A percentile compares a stretch with the other conserved stretches of the same genome.
phyloP scores from a whole-genome alignment of 1,140 invertebrate species.

The Triops longicaudatus region DNA sequence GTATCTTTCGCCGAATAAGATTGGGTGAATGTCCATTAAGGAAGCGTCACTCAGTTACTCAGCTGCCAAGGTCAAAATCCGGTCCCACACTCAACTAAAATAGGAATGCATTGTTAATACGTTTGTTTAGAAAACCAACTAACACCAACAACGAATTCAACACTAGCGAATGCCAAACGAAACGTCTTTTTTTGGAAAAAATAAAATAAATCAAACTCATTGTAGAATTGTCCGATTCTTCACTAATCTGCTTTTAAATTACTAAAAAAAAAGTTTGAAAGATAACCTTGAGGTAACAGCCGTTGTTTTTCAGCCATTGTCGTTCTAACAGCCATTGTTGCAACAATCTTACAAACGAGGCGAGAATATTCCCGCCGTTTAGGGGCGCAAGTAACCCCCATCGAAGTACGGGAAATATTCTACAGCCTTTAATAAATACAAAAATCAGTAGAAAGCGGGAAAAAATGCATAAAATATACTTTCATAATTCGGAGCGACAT shows the following conservation, averaged over 20 bases:
- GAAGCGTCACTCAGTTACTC: slow-evolving; percentile 46
- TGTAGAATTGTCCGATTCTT: too few relatives aligned
- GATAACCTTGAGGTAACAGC: slow-evolving; percentile 60
- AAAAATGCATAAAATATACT: background rate
- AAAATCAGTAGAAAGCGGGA: too few relatives aligned
- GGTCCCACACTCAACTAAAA: slow-evolving; percentile 68
- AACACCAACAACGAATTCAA: too few relatives aligned
- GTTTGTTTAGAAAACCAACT: slow-evolving; percentile 17
- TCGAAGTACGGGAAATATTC: slow-evolving; percentile 73
- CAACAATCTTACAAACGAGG: slow-evolving; percentile 70
- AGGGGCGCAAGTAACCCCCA: slow-evolving; percentile 64
- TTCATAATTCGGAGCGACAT: slow-evolving; percentile 29
- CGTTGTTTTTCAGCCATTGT: too few relatives aligned
- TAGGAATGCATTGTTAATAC: slow-evolving; percentile 31
- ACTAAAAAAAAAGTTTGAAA: background rate
- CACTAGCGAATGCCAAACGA: too few relatives aligned
- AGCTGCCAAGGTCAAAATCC: slow-evolving; percentile 51
- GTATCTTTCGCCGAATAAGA: slow-evolving; percentile 70
- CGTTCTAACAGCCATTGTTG: slow-evolving; percentile 68
- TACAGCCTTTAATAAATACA: slow-evolving; percentile 38
- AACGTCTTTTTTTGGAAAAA: too few relatives aligned
- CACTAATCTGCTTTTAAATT: too few relatives aligned
- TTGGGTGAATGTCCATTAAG: slow-evolving; percentile 55
- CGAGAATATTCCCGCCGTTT: slow-evolving; percentile 79
- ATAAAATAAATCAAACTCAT: too few relatives aligned